phyloP scores from a whole-genome alignment of 2,888 invertebrate species.

The Linhomoeus sp. region DNA sequence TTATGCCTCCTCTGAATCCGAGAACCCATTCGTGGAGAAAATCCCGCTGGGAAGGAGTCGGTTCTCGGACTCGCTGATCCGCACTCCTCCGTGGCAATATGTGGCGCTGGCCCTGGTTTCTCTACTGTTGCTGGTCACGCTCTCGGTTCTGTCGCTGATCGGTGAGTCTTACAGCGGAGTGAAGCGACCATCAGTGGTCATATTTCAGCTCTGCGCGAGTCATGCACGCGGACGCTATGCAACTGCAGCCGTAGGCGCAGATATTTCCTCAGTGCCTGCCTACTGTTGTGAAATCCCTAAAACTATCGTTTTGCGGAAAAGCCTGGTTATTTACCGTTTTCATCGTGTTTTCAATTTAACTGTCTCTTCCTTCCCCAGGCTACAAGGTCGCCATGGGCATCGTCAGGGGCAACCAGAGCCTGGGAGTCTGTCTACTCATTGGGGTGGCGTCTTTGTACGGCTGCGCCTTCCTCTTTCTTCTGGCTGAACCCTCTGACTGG shows the following conservation, averaged over 20 bases:
- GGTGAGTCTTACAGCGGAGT: slow-evolving; percentile 10
- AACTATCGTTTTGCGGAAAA: no score
- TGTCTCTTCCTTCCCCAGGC: no score
- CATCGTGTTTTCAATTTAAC: no score
- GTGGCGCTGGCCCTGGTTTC: slow-evolving; percentile 15
- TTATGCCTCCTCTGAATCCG: no score
- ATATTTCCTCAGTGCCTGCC: no score
- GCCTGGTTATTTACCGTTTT: no score
- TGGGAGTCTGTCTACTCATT: slow-evolving; percentile 22
- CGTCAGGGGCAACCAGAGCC: slow-evolving; percentile 21
- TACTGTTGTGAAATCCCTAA: no score
- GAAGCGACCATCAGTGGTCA: slow-evolving; percentile 24
- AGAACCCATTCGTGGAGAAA: no score
- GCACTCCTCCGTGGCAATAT: slow-evolving; percentile 15
- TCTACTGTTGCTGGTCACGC: slow-evolving; percentile 10
- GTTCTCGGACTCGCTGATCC: no score
- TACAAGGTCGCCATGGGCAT: slow-evolving; percentile 18
- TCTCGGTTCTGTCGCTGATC: slow-evolving; percentile 15
- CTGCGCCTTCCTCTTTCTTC: slow-evolving; percentile 20
- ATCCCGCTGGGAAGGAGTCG: no score
- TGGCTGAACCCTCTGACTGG: slow-evolving; percentile 14
- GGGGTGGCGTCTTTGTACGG: slow-evolving; percentile 19
- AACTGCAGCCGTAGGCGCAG: no score
- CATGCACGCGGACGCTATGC: slow-evolving; percentile 22
- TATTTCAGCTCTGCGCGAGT: slow-evolving; percentile 21